Conservation (phyloP, 2,888 invertebrate species). For the Orchestes rusci region DNA sequence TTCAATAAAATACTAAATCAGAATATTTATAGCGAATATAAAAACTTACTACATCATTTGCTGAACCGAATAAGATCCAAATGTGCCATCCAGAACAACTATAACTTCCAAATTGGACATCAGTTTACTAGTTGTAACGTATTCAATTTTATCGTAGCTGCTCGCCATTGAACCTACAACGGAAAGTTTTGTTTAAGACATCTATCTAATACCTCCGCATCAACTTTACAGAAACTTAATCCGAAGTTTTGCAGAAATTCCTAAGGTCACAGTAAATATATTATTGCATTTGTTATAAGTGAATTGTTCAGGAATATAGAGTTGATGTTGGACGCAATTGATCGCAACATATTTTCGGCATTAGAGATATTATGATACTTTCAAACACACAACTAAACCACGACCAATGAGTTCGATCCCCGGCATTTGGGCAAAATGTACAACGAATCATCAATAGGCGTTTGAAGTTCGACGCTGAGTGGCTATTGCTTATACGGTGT, state of each 20-base stretch:
- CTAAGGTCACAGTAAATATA: too few relatives aligned
- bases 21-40: background rate
- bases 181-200: slow-evolving; percentile 2
- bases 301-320: too few relatives aligned
- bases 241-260: slow-evolving; percentile 1
- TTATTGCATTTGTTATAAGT: too few relatives aligned
- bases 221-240: slow-evolving; percentile 4
- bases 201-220: slow-evolving; percentile 2
- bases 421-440: too few relatives aligned
- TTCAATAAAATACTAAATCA: slow-evolving; percentile 1
- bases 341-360: too few relatives aligned
- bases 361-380: too few relatives aligned
- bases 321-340: too few relatives aligned
- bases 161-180: slow-evolving; percentile 27
- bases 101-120: slow-evolving; percentile 50
- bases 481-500: too few relatives aligned
- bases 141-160: slow-evolving; percentile 30
- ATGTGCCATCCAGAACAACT: slow-evolving; percentile 53
- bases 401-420: too few relatives aligned
- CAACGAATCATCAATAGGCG: too few relatives aligned
- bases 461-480: too few relatives aligned
- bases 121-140: slow-evolving; percentile 24
- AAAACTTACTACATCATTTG: slow-evolving; percentile 50
- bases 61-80: slow-evolving; percentile 50
- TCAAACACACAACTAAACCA: too few relatives aligned